phyloP scores from a whole-genome alignment of 2,113 vertebrate genomes.

The Lagopus leucura region DNA sequence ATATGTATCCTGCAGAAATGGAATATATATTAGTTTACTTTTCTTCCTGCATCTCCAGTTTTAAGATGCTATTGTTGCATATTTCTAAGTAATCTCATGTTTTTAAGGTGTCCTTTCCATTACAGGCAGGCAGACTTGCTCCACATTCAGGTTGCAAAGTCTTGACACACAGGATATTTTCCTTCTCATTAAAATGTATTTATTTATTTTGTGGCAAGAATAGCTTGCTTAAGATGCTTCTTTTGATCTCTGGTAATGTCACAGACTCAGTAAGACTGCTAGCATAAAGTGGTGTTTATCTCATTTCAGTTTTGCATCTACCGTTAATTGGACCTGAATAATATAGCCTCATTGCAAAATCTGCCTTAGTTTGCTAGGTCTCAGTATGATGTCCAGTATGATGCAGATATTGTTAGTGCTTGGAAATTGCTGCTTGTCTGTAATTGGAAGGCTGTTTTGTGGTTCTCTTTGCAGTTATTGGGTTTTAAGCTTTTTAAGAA shows the following conservation, averaged over 20 bases:
- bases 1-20: neutral
- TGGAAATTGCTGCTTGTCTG: conserved; percentile 2
- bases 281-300: conserved; percentile 13
- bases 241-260: conserved; percentile 50
- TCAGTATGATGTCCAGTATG: neutral
- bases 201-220: conserved; percentile 52
- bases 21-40: conserved; percentile 50
- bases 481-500: neutral
- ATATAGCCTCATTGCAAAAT: conserved; percentile 3
- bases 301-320: conserved; percentile 20
- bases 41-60: conserved; percentile 19
- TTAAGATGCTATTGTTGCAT: conserved; percentile 25
- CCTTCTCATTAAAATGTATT: conserved; percentile 60
- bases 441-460: neutral
- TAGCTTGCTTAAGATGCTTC: conserved; percentile 7
- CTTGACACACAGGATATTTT: neutral
- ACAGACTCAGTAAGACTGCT: conserved; percentile 6
- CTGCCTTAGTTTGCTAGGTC: neutral
- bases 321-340: conserved; percentile 41
- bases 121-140: neutral
- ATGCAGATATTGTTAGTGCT: neutral
- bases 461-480: conserved; percentile 43
- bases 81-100: conserved; percentile 16
- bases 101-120: conserved; percentile 20
- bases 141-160: conserved; percentile 21